Evolutionary conservation across 2,797 vertebrate genomes (phyloP).

Genomic region (Pseudochirops cupreus): DNA sequence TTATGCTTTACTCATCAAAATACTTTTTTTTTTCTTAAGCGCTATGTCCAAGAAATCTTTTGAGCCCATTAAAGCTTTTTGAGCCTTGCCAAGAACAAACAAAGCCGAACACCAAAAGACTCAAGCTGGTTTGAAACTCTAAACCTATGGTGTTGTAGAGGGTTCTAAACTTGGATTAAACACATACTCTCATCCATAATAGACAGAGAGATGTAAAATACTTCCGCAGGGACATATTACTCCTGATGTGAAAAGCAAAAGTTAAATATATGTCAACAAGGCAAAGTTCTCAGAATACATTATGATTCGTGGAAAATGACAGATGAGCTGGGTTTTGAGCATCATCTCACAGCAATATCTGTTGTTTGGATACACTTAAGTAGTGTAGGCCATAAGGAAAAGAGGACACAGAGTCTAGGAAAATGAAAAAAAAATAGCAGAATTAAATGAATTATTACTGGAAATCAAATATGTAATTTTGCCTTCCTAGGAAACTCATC

Average conservation of each 20-base stretch:
- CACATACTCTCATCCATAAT: slow-evolving; percentile 57
- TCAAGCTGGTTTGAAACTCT: slow-evolving; percentile 74
- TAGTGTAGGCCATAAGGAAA: not conserved
- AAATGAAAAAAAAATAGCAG: not conserved
- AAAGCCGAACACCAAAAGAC: slow-evolving; percentile 72
- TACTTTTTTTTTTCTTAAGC: slow-evolving; percentile 68
- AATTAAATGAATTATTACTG: not conserved
- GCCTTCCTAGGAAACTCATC: slow-evolving; percentile 47
- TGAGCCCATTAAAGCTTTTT: slow-evolving; percentile 69
- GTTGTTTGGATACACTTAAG: not conserved
- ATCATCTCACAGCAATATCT: not conserved
- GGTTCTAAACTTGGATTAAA: slow-evolving; percentile 66
- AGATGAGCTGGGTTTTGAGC: slow-evolving; percentile 28
- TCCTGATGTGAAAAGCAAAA: slow-evolving; percentile 56
- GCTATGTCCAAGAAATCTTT: slow-evolving; percentile 78
- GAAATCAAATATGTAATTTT: slow-evolving; percentile 10
- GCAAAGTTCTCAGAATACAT: slow-evolving; percentile 38
- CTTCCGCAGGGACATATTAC: slow-evolving; percentile 41
- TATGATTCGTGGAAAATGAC: slow-evolving; percentile 43
- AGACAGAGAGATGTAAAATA: slow-evolving; percentile 52
- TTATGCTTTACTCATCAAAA: slow-evolving; percentile 81
- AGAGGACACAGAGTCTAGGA: not conserved
- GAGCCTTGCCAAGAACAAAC: slow-evolving; percentile 77
- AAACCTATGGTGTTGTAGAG: slow-evolving; percentile 66
- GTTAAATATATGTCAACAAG: slow-evolving; percentile 49